Percentiles rank a stretch among this genome's conserved stretches.
phyloP scores from a whole-genome alignment of 1,140 invertebrate species.

The Hyphantria cunea region DNA sequence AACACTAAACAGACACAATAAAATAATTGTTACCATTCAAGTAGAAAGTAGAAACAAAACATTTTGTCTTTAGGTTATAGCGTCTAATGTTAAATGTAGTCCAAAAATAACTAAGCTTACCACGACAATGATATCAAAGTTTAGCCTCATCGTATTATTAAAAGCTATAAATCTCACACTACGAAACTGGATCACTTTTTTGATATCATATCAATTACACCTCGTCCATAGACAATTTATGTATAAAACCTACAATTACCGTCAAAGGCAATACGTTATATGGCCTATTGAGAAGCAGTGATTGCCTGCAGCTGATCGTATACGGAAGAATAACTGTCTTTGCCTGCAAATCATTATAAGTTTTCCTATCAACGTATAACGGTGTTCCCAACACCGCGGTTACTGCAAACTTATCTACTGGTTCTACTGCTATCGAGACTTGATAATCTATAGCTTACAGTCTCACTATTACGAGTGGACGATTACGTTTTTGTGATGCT shows the following conservation, averaged over 20 bases:
- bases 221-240: background rate
- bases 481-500: conserved; percentile 10
- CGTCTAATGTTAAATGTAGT: no score
- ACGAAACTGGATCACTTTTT: conserved; percentile 19
- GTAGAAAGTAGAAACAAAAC: no score
- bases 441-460: conserved; percentile 25
- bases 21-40: background rate
- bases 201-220: conserved; percentile 19
- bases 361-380: conserved; percentile 60
- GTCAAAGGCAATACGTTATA: conserved; percentile 24
- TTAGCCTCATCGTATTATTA: background rate
- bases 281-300: conserved; percentile 10
- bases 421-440: conserved; percentile 28
- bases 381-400: conserved; percentile 51
- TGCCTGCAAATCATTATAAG: conserved; percentile 45
- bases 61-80: background rate
- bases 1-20: background rate
- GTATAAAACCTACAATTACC: conserved; percentile 16
- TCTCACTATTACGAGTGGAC: background rate
- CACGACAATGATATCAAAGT: no score
- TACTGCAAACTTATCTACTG: conserved; percentile 34
- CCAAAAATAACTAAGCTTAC: no score
- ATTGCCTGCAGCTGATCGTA: conserved; percentile 27
- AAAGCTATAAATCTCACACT: conserved; percentile 11
- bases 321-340: conserved; percentile 56